phyloP scores from a whole-genome alignment of 2,113 vertebrate genomes.

The Cephalopholis sonnerati region DNA sequence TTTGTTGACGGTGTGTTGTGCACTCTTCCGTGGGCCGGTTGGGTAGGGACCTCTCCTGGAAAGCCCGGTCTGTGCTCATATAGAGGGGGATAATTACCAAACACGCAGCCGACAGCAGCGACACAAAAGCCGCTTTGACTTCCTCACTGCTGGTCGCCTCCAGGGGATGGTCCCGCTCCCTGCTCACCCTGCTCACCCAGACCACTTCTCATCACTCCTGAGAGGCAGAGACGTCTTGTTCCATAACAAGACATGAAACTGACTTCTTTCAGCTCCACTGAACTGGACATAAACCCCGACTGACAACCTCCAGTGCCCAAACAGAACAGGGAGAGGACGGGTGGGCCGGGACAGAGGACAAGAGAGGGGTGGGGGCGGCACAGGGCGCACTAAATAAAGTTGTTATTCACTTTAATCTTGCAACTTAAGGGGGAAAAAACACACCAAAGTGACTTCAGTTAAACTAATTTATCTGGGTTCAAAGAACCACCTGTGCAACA shows the following conservation, averaged over 20 bases:
- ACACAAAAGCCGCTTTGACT: slow-evolving; percentile 88
- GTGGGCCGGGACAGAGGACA: slow-evolving; percentile 71
- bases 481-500: slow-evolving; percentile 21
- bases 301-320: slow-evolving; percentile 86
- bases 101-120: slow-evolving; percentile 81
- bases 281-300: slow-evolving; percentile 85
- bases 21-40: slow-evolving; percentile 70
- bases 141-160: slow-evolving; percentile 85
- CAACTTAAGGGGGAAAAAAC: background rate
- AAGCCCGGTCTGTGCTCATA: slow-evolving; percentile 73
- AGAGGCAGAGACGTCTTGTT: slow-evolving; percentile 86
- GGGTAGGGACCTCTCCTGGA: slow-evolving; percentile 72
- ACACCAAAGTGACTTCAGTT: slow-evolving; percentile 5
- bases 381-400: slow-evolving; percentile 77
- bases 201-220: slow-evolving; percentile 80
- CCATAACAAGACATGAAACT: slow-evolving; percentile 88
- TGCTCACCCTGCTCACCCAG: slow-evolving; percentile 68
- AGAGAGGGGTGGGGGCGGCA: slow-evolving; percentile 72
- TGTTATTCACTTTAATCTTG: slow-evolving; percentile 73
- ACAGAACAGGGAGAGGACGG: slow-evolving; percentile 79
- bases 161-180: slow-evolving; percentile 73
- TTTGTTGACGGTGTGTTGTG: slow-evolving; percentile 79
- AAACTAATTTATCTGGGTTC: slow-evolving; percentile 1
- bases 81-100: slow-evolving; percentile 85
- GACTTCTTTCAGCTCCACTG: slow-evolving; percentile 91